Conservation (phyloP, 2,797 vertebrate genomes). For the Muscicapa striata region DNA sequence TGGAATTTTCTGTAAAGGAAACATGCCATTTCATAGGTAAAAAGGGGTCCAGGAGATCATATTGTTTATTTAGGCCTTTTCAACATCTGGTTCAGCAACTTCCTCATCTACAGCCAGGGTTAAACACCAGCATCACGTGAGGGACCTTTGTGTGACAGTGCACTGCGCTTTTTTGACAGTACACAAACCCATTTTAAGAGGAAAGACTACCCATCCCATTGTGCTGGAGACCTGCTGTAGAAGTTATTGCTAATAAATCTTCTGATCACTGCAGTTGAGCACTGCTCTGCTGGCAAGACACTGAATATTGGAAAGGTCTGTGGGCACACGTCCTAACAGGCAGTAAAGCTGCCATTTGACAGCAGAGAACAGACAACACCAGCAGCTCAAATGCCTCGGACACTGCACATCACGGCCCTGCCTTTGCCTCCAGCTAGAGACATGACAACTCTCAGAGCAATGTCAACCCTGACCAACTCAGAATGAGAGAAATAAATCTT, state of each 20-base stretch:
- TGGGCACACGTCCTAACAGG: fast-evolving
- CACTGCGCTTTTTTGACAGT: background rate
- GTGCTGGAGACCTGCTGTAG: background rate
- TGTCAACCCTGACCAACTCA: background rate
- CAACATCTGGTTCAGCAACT: background rate
- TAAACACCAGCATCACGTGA: background rate
- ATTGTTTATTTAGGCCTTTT: background rate
- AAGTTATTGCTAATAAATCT: background rate
- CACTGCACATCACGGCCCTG: fast-evolving
- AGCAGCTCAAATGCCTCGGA: background rate
- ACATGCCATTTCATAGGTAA: background rate
- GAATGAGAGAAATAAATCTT: background rate
- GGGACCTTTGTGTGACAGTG: background rate
- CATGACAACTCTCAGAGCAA: background rate
- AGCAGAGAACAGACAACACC: background rate
- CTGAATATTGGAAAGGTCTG: background rate
- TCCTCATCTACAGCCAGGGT: background rate
- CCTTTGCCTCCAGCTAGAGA: background rate
- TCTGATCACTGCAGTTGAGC: background rate
- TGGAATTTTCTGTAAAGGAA: constrained; percentile 11
- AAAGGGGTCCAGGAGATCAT: background rate
- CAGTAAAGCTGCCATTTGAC: background rate
- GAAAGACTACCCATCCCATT: background rate
- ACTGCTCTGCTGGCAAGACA: background rate
- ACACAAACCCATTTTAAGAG: background rate